Evolutionary conservation across 1,140 invertebrate genomes (phyloP), one percentile per base, ranked within the genome.

Genomic region (Lasaia peninsularis): DNA sequence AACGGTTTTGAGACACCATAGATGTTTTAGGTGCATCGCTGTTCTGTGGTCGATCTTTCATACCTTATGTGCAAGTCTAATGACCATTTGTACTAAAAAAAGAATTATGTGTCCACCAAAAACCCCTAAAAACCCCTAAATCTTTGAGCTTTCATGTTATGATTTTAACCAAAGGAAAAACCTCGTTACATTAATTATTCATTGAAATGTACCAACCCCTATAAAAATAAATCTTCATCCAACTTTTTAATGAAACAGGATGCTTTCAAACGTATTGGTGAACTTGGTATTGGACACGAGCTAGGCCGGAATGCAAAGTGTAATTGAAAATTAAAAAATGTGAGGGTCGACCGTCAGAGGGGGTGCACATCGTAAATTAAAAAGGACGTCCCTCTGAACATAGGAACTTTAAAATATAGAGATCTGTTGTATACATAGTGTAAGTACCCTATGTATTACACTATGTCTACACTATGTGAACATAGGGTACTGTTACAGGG

Each of bases 261-360:
- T 35, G 21, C 59, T 62, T 70, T 63, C 63, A 56, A 57, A 60
- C 40, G 33, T 57, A 54, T 58, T 55, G 40, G 35, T 52, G 58
- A 50, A 57, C 40, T 52, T 58, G 52, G 56, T 60, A 65, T 66
- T 64, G 71, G 58, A 65, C 59, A 63, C 63, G 52, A 69, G 63
- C 68, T 80, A 81, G 77, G 77, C 50, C 54, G 80, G 83, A 84
- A 88, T 88, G 80, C 81, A 86, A 86, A 86, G 84, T 77, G 74
- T 84, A 88, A 86, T 86, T 83, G 83, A 88, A 88, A 88, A 85
- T 88, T 84, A 85, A 85, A 86, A 86, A 87, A 88, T 74, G 78
- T 72, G 81, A 81, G 82, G 81, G 80, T 85, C 75, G 74, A 64
- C 58, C 66, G 70, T 67, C 74, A 59, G 67, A 62, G 78, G 79